These are phyloP conservation scores for Augochlorella aurata DNA, from an alignment of 2,888 invertebrate genomes.

Conservation along the genomic window DNA sequence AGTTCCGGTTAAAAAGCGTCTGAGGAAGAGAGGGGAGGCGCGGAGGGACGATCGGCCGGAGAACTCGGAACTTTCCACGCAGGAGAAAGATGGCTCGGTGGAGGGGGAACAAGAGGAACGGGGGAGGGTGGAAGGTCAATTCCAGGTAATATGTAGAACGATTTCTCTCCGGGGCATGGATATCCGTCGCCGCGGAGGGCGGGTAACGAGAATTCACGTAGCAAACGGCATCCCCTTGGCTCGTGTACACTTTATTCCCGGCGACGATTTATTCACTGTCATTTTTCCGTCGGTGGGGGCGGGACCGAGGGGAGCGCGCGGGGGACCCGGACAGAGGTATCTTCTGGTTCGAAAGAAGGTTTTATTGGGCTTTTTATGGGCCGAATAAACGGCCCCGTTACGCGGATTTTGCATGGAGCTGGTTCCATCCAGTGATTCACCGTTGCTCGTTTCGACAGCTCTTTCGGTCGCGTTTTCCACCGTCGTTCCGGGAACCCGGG, in stretches of 20 bases:
- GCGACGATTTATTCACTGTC: constrained; percentile 75
- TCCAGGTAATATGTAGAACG: constrained; percentile 76
- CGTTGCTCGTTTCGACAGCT: constrained; percentile 58
- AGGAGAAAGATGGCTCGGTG: no score
- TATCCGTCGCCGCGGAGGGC: constrained; percentile 57
- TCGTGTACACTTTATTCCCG: constrained; percentile 71
- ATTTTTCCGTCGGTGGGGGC: constrained; percentile 68
- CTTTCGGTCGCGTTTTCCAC: constrained; percentile 7
- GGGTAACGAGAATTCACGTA: constrained; percentile 61
- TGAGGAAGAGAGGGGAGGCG: no score
- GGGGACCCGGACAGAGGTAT: constrained; percentile 44
- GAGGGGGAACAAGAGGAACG: constrained; percentile 8
- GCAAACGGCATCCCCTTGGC: constrained; percentile 39
- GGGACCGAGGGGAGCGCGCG: constrained; percentile 10
- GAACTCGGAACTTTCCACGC: neutral
- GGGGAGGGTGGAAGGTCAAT: constrained; percentile 69
- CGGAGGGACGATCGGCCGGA: constrained; percentile 4
- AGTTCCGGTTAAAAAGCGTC: no score
- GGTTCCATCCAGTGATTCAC: constrained; percentile 71
- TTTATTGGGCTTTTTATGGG: constrained; percentile 77
- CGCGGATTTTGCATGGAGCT: constrained; percentile 76
- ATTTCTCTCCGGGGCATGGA: constrained; percentile 73
- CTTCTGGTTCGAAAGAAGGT: constrained; percentile 64
- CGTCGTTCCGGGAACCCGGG: neutral
- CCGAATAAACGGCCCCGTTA: constrained; percentile 76